These are phyloP conservation scores for Myzus persicae DNA, from an alignment of 1,140 invertebrate species.

Conservation along the genomic window DNA sequence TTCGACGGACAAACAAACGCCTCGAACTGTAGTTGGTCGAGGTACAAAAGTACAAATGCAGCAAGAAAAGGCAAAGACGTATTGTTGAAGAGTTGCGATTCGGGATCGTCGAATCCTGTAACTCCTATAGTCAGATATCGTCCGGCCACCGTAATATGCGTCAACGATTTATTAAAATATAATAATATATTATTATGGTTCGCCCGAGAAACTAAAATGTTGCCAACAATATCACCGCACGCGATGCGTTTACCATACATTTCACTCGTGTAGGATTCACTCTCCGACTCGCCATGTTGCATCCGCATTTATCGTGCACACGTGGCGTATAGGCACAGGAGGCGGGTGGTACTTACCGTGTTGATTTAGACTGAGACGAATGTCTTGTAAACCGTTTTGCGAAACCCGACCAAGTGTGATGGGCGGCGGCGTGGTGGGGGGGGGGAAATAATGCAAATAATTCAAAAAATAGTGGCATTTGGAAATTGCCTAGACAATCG, in stretches of 20 bases:
- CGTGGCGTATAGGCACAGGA: too few relatives aligned
- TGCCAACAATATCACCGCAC: too few relatives aligned
- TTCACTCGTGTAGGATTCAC: not conserved
- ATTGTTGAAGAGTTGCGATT: not conserved
- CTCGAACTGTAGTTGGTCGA: not conserved
- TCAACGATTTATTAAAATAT: not conserved
- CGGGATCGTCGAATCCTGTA: not conserved
- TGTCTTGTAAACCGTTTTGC: not conserved
- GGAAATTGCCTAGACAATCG: constrained; percentile 20
- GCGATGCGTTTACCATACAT: too few relatives aligned
- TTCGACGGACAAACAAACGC: not conserved
- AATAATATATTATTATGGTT: not conserved
- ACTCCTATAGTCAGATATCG: not conserved
- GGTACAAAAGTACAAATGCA: too few relatives aligned
- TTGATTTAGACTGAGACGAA: constrained; percentile 24
- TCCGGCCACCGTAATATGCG: not conserved
- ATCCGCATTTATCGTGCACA: not conserved
- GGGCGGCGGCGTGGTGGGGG: too few relatives aligned
- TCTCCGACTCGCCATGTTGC: not conserved
- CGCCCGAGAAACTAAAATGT: not conserved
- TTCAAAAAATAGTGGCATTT: constrained; percentile 34
- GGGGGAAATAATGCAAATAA: constrained; percentile 18
- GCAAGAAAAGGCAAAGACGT: not conserved
- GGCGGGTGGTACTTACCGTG: not conserved
- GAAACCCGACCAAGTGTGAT: not conserved